These are phyloP conservation scores for Cylas formicarius DNA, from an alignment of 1,140 invertebrate species.

Conservation along the genomic window DNA sequence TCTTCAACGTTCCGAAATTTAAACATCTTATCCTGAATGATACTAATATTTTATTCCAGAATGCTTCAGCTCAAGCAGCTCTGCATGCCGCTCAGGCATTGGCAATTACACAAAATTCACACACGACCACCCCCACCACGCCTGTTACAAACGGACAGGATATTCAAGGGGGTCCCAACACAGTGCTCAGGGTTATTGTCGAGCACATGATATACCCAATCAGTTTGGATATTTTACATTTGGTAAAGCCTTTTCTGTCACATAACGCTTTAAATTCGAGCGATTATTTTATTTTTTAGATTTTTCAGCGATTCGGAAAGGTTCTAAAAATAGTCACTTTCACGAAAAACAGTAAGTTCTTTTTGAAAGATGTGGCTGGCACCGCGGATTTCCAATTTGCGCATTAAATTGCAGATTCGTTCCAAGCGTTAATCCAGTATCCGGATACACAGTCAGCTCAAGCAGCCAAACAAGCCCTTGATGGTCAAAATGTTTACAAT, in stretches of 20 bases:
- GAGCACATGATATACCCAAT: slow-evolving; percentile 98
- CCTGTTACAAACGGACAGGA: slow-evolving; percentile 50
- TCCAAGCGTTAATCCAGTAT: slow-evolving; percentile 98
- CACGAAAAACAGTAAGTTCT: slow-evolving; percentile 98
- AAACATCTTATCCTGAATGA: too few species aligned
- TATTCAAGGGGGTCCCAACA: slow-evolving; percentile 86
- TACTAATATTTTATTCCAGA: slow-evolving; percentile 45
- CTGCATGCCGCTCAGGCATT: slow-evolving; percentile 72
- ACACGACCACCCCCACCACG: slow-evolving; percentile 42
- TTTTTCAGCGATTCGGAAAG: slow-evolving; percentile 96
- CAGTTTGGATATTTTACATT: slow-evolving; percentile 91
- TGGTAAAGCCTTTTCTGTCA: slow-evolving; percentile 49
- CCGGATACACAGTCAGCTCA: slow-evolving; percentile 93
- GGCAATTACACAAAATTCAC: slow-evolving; percentile 46
- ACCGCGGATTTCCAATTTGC: not conserved
- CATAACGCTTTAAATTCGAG: slow-evolving; percentile 6
- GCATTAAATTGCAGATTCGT: slow-evolving; percentile 72
- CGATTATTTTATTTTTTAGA: slow-evolving; percentile 58
- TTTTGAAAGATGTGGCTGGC: slow-evolving; percentile 10
- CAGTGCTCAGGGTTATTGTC: slow-evolving; percentile 93
- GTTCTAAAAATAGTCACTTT: slow-evolving; percentile 99
- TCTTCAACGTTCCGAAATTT: too few species aligned
- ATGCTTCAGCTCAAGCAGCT: slow-evolving; percentile 69
- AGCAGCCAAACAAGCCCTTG: slow-evolving; percentile 90
- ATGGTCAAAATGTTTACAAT: slow-evolving; percentile 99